phyloP scores from a whole-genome alignment of 2,113 vertebrate species.

The Marcusenius ussheri region DNA sequence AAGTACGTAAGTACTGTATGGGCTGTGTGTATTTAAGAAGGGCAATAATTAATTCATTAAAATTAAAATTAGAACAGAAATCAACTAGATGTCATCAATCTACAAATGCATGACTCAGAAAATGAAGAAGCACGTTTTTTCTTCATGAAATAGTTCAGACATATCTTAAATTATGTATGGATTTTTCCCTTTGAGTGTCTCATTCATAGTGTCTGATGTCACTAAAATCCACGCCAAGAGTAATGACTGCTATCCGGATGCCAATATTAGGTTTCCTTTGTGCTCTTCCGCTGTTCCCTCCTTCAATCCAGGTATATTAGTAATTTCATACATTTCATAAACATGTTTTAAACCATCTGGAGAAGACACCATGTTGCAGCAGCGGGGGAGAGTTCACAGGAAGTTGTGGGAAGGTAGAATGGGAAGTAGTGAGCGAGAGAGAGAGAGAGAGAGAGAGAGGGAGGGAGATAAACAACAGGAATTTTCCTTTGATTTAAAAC shows the following conservation, averaged over 20 bases:
- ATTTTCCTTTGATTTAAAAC: constrained; percentile 59
- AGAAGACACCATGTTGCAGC: not conserved
- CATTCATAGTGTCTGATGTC: not conserved
- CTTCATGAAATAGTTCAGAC: not conserved
- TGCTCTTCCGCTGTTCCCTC: not conserved
- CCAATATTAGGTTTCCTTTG: not conserved
- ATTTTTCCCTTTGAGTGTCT: not conserved
- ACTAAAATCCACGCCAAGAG: not conserved
- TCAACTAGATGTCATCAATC: not conserved
- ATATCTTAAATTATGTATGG: not conserved
- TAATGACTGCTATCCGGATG: not conserved
- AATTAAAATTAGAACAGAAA: not conserved
- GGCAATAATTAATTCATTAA: not conserved
- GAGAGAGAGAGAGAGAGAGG: constrained; percentile 32
- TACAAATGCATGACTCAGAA: not conserved
- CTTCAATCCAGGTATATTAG: not conserved
- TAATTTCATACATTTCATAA: not conserved
- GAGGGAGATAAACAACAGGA: constrained; percentile 42
- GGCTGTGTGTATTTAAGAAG: not conserved
- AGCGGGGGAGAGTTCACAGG: not conserved
- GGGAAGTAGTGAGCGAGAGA: not conserved
- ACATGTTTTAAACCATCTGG: not conserved
- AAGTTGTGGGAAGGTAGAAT: not conserved
- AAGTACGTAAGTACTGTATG: not conserved
- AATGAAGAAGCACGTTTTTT: not conserved